Evolutionary conservation across 2,888 invertebrate species (phyloP), one percentile per base, ranked within the genome.

Genomic region (Eueremaeus valkanovi): DNA sequence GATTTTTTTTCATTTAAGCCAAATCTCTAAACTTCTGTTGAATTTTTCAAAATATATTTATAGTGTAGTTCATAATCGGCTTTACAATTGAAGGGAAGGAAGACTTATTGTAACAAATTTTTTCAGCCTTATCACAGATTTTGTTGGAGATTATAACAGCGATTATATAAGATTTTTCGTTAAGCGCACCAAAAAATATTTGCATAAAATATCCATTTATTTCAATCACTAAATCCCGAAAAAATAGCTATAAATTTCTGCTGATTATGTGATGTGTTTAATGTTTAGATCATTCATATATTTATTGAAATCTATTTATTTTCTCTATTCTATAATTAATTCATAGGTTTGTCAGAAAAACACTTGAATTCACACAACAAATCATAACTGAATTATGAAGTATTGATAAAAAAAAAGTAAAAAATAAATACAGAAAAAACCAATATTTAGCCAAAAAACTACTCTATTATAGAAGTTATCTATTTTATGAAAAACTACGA

Each of bases 241-340:
- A n/a, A n/a, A n/a, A n/a, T n/a, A n/a, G n/a, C n/a, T n/a, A n/a
- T n/a, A n/a, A n/a, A n/a, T n/a, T n/a, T n/a, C n/a, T n/a, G n/a
- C n/a, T n/a, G 49, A 49, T 49, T 49, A 21, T 49, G 11, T 55
- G 55, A 27, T 24, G 24, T 55, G 55, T 55, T 55, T 24, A 27
- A 24, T 55, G 24, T 24, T 55, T 27, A 24, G 27, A 55, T 11
- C 11, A 21, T 49, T 49, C 21, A 18, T 55, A 11, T 55, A 24
- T 45, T 18, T 6, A 21, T 27, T 24, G 21, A 3, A 8, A 6
- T 11, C 55, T 55, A 55, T 55, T 55, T 55, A 55, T 55, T 27
- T n/a, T 55, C 55, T 55, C 13, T 55, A 55, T 55, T 55, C n/a
- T 27, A 55, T 55, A 27, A 55, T 55, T 55, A 27, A 55, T 55